Evolutionary conservation across 1,140 invertebrate genomes (phyloP), one percentile per base, ranked within the genome.

Genomic region (Drosophila pectinifera): DNA sequence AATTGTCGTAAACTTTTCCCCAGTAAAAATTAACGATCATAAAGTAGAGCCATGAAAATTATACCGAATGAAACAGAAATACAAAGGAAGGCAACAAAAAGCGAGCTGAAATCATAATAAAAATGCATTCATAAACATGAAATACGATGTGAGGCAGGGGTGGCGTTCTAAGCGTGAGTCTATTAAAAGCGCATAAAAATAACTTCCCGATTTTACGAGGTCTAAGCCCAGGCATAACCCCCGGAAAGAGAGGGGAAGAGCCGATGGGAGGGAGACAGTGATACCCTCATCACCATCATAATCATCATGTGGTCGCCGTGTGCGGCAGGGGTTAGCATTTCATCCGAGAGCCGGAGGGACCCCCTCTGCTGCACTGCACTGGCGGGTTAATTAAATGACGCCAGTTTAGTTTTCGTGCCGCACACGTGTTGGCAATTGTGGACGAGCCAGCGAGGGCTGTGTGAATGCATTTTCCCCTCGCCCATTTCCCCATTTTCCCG

Each of bases 141-240:
- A 88, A 89, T 89, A 84, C 77, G 77, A 84, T 77, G 49, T 46
- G 57, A 34, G 46, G 61, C 22, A 31, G 46, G 59, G 49, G 62
- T 34, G 34, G 49, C 48, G 56, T 53, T 80, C 85, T 78, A 90
- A 84, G 84, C 77, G 77, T 46, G 70, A 80, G 84, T 89, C 84
- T 89, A 89, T 89, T 89, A 89, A 89, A 89, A 84, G 84, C 84
- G 84, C 84, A 89, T 89, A 84, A 89, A 89, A 89, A 89, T 89
- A 89, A 84, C 80, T 84, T 80, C 64, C 68, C 46, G 75, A 65
- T 88, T 88, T 86, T 89, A 89, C 68, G 84, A 84, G 83, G 26
- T 61, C 41, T 48, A 61, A 75, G 72, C 70, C 72, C 59, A 61
- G 49, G 39, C 72, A 31, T 34, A 54, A 59, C 68, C 67, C 73